phyloP scores from a whole-genome alignment of 92 coral and sea anemone genomes.

The Bergia puertoricense region DNA sequence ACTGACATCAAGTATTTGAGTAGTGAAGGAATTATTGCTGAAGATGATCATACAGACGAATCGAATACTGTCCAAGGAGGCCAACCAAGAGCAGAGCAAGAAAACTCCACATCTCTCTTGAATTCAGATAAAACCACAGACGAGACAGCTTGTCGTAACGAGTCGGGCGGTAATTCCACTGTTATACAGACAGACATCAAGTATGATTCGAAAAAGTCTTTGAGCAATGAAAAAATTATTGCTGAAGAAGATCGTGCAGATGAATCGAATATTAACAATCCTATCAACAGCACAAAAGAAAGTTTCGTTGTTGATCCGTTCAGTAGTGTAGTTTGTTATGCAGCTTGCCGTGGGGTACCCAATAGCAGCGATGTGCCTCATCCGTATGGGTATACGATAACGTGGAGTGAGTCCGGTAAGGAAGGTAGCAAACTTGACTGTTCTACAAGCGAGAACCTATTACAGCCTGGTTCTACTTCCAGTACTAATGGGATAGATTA shows the following conservation, averaged over 20 bases:
- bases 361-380: neutral
- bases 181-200: neutral
- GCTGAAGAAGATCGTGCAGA: neutral
- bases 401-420: slow-evolving; percentile 21
- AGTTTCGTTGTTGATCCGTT: neutral
- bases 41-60: neutral
- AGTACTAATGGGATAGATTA: neutral
- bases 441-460: neutral
- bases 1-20: neutral
- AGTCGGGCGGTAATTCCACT: neutral
- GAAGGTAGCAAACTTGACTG: neutral
- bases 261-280: neutral
- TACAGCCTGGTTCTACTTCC: neutral
- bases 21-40: neutral
- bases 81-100: neutral
- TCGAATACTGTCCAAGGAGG: neutral
- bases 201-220: neutral
- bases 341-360: neutral
- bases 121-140: neutral
- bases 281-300: neutral
- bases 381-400: slow-evolving; percentile 3
- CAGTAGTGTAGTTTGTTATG: neutral
- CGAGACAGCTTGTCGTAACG: neutral
- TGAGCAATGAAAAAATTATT: neutral
- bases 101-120: neutral